These are phyloP conservation scores for Gerris buenoi DNA, from an alignment of 1,140 invertebrate species.

Conservation along the genomic window DNA sequence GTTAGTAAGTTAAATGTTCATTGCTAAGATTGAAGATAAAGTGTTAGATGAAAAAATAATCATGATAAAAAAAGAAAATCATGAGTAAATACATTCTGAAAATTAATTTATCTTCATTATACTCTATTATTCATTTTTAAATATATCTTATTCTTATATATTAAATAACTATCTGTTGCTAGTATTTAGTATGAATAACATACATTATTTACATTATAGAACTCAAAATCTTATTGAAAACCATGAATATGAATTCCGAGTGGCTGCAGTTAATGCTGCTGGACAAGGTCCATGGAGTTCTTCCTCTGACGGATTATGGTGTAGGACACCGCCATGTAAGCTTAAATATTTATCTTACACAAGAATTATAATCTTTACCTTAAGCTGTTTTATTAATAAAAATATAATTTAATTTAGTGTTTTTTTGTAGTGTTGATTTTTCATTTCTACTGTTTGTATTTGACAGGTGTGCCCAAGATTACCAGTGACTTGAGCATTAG, in stretches of 20 bases:
- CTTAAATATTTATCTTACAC: conserved; percentile 7
- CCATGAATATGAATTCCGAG: conserved; percentile 93
- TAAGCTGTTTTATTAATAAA: not conserved
- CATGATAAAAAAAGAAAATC: not conserved
- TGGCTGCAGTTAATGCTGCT: conserved; percentile 88
- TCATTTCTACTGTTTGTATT: conserved; percentile 16
- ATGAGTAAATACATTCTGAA: not conserved
- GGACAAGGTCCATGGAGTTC: conserved; percentile 84
- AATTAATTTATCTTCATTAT: no score
- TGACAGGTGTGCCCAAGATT: conserved; percentile 64
- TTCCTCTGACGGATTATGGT: conserved; percentile 77
- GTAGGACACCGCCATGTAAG: conserved; percentile 64
- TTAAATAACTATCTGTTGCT: not conserved
- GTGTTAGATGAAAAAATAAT: not conserved
- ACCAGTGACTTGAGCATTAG: conserved; percentile 81
- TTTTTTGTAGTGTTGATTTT: no score
- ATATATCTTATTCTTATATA: no score
- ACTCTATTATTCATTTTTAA: not conserved
- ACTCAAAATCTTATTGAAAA: conserved; percentile 83
- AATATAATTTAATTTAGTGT: no score
- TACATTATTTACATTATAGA: conserved; percentile 28
- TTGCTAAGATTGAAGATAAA: not conserved
- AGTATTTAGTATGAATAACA: not conserved
- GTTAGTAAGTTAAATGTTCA: not conserved
- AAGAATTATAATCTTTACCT: not conserved